A percentile compares a stretch with the other conserved stretches of the same genome.
Evolutionary conservation across 2,797 vertebrate genomes (phyloP).

Genomic region (Pygocentrus nattereri): DNA sequence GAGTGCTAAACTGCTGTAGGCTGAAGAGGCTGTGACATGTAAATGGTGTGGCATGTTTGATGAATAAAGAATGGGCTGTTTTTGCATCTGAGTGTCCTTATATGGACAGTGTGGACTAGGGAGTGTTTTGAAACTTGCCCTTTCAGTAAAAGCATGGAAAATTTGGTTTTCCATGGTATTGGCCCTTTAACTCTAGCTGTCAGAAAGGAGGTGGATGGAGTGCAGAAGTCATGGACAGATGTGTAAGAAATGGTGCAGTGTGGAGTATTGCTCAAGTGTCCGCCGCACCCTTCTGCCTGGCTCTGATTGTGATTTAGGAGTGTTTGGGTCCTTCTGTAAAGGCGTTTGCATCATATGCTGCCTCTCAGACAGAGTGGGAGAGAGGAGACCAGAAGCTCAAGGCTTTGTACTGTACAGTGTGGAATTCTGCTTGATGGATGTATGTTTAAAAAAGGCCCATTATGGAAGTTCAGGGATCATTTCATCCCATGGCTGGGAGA

Average conservation of each 20-base stretch:
- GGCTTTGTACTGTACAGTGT: conserved; percentile 37
- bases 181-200: background rate
- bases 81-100: background rate
- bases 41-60: background rate
- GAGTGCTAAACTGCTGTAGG: background rate
- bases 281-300: conserved; percentile 18
- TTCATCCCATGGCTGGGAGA: conserved; percentile 52
- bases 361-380: conserved; percentile 24
- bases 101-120: background rate
- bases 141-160: background rate
- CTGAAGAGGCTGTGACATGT: background rate
- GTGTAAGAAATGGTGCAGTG: background rate
- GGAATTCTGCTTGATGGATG: conserved; percentile 58
- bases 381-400: conserved; percentile 30
- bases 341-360: conserved; percentile 26
- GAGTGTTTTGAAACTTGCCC: background rate
- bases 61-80: background rate
- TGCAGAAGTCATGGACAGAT: background rate
- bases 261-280: background rate
- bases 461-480: conserved; percentile 58
- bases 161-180: background rate
- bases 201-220: background rate
- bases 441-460: conserved; percentile 50
- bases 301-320: conserved; percentile 49
- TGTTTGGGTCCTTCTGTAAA: conserved; percentile 34